Evolutionary conservation across 2,113 vertebrate species (phyloP), one percentile per base, ranked within the genome.

Genomic region (Cinclus cinclus): DNA sequence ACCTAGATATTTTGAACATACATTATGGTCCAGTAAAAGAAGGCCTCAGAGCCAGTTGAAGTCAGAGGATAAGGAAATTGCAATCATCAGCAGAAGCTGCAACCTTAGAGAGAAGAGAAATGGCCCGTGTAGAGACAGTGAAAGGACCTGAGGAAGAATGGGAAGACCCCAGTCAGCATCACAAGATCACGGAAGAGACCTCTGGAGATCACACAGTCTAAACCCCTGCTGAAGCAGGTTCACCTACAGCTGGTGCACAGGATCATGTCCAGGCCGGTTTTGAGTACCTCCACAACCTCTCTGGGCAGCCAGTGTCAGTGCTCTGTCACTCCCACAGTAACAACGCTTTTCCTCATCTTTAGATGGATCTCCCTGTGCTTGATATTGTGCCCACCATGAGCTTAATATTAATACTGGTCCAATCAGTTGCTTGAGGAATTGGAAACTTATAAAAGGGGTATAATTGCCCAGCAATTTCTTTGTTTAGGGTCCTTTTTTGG

Each of bases 401-500:
- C 24, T 64, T 44, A 60, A 7, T 82, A 71, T 31, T 77, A 50
- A 46, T 56, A 5, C 23, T 35, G 13, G 18, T 83, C 47, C 22
- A 7, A 28, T 46, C 47, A 63, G 33, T 41, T 20, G 1, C 25
- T 17, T 47, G 37, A 58, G 8, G 28, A 4, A 2, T 50, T 24
- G 30, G 53, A 64, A 62, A 73, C 18, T 56, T 31, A 15, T 46
- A 24, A 82, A 37, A 37, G 35, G 28, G 21, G 7, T 77, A 3
- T 41, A 87, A 44, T 35, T 77, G 33, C 42, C 15, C 30, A 35
- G 47, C 2, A 4, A 39, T 63, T 78, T 58, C 37, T 78, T 74
- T 78, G 15, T 46, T 62, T 0, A 0, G 24, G 16, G 25, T 73
- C 33, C 11, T 30, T 73, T 47, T 62, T 30, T 1, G 2, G 21